These are phyloP conservation scores for Aelia acuminata DNA, from an alignment of 2,888 invertebrate genomes.

Conservation along the genomic window DNA sequence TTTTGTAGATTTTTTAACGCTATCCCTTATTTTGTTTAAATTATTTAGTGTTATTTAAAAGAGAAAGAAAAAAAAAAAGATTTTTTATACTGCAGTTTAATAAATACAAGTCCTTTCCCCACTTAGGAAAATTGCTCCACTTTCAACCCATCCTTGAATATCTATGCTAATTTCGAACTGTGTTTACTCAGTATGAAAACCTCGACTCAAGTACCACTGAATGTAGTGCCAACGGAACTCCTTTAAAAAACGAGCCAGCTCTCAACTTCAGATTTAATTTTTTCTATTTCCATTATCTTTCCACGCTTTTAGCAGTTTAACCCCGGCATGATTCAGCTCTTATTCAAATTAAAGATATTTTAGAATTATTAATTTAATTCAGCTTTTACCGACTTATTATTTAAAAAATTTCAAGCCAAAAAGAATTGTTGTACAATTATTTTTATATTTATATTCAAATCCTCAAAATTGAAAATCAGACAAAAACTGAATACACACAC, in stretches of 20 bases:
- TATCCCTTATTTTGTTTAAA: no score
- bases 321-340: neutral
- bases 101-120: neutral
- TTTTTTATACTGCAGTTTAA: neutral
- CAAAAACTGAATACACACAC: no score
- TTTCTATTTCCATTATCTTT: neutral
- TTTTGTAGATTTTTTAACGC: no score
- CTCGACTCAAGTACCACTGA: neutral
- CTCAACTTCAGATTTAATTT: neutral
- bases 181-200: neutral
- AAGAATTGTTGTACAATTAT: no score
- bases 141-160: neutral
- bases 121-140: neutral
- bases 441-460: no score
- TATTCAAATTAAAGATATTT: neutral
- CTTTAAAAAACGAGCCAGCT: neutral
- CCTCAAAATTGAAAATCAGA: no score
- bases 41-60: neutral
- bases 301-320: no score
- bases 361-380: no score
- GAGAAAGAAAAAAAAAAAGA: neutral
- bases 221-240: neutral
- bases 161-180: neutral
- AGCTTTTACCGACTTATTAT: no score
- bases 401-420: no score